phyloP scores from a whole-genome alignment of 2,797 vertebrate genomes.

The Lutjanus argentimaculatus region DNA sequence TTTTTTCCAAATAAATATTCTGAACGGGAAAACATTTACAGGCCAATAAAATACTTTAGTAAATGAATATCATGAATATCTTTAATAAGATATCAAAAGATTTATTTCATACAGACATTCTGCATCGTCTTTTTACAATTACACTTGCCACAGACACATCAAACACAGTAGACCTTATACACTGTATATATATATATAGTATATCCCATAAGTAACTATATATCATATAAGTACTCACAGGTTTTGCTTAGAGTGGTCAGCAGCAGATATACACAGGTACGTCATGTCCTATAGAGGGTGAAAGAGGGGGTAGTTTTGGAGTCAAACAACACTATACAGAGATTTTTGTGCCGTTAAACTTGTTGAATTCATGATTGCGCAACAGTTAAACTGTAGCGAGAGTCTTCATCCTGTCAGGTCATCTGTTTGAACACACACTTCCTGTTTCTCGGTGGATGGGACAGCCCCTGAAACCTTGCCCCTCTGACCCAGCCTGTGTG shows the following conservation, averaged over 20 bases:
- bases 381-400: not conserved
- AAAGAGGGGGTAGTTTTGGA: constrained; percentile 19
- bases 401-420: constrained; percentile 13
- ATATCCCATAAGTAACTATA: not conserved
- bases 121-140: accelerated
- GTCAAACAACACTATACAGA: not conserved
- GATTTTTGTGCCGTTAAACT: not conserved
- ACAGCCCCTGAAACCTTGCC: constrained; percentile 47
- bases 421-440: constrained; percentile 49
- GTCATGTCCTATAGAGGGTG: constrained; percentile 88
- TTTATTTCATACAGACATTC: not conserved
- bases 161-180: not conserved
- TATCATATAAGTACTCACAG: constrained; percentile 88
- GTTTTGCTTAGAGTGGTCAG: constrained; percentile 94
- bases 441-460: constrained; percentile 47
- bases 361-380: not conserved
- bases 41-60: not conserved
- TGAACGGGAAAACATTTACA: not conserved
- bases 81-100: not conserved
- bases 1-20: not conserved
- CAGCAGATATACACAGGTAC: constrained; percentile 94
- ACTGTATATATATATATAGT: not conserved
- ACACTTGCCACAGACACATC: not conserved
- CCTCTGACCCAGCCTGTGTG: constrained; percentile 34
- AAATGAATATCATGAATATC: not conserved